Percentiles rank a stretch among this genome's conserved stretches.
Evolutionary conservation across 2,888 invertebrate genomes (phyloP).

Genomic region (Lasioglossum morio): DNA sequence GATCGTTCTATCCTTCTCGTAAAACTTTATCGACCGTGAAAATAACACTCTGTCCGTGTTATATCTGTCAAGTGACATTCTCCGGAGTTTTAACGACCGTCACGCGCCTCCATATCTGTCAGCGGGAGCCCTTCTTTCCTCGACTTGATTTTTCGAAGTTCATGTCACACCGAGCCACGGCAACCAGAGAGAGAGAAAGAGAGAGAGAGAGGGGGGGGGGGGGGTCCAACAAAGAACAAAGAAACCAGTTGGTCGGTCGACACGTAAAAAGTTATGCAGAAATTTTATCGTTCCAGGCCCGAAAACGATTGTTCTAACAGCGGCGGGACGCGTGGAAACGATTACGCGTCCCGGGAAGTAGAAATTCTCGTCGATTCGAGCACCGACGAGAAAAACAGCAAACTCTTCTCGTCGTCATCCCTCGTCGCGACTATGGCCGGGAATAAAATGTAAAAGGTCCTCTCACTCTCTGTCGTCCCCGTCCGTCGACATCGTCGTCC

Average conservation of each 20-base stretch:
- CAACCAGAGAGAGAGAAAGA: not conserved
- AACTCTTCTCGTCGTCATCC: not conserved
- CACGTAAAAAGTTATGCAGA: not conserved
- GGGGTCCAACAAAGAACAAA: not conserved
- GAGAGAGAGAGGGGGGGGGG: no score
- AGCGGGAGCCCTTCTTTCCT: slow-evolving; percentile 26
- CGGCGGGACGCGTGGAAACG: slow-evolving; percentile 2
- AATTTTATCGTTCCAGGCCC: slow-evolving; percentile 16
- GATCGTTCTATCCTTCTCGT: slow-evolving; percentile 59
- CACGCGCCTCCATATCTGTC: slow-evolving; percentile 61
- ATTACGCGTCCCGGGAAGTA: slow-evolving; percentile 2
- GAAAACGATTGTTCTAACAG: slow-evolving; percentile 7
- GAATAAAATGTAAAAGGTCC: slow-evolving; percentile 47
- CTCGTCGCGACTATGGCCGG: not conserved
- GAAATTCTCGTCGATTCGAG: not conserved
- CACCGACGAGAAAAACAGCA: not conserved
- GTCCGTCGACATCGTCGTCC: not conserved
- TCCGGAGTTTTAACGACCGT: slow-evolving; percentile 64
- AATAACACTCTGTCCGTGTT: slow-evolving; percentile 62
- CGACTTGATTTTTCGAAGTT: slow-evolving; percentile 41
- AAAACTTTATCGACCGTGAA: slow-evolving; percentile 65
- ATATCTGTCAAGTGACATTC: slow-evolving; percentile 62
- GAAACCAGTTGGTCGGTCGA: not conserved
- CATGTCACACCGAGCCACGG: not conserved
- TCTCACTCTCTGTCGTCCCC: not conserved